These are phyloP conservation scores for Conus betulinus DNA, from an alignment of 1,140 invertebrate species.

Conservation along the genomic window DNA sequence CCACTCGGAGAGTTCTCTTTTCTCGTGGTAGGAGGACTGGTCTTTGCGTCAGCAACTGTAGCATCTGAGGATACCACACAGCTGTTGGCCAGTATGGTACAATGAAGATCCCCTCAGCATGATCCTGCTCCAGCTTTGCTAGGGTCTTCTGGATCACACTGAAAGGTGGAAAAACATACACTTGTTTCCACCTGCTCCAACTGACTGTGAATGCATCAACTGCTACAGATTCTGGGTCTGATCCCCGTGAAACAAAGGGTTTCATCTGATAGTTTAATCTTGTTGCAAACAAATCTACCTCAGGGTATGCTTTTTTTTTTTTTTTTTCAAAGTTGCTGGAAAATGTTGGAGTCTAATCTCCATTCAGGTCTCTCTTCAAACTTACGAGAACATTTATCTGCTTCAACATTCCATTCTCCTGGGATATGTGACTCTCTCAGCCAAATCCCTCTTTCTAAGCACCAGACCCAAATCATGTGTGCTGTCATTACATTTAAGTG, in stretches of 20 bases:
- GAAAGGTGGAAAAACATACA: too few relatives aligned
- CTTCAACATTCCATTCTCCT: not conserved
- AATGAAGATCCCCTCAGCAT: not conserved
- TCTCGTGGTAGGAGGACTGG: not conserved
- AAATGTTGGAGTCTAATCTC: not conserved
- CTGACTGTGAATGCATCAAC: not conserved
- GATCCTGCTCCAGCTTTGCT: too few relatives aligned
- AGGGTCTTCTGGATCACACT: too few relatives aligned
- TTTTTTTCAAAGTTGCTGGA: too few relatives aligned
- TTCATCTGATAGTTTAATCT: not conserved
- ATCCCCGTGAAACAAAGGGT: not conserved
- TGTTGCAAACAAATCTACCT: not conserved
- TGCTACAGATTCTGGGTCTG: not conserved
- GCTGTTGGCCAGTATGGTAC: not conserved
- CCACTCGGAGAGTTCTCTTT: not conserved
- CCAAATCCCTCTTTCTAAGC: not conserved
- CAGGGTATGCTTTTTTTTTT: not conserved
- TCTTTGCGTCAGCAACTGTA: not conserved
- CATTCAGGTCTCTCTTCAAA: not conserved
- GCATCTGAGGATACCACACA: slow-evolving; percentile 16
- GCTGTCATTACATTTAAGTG: too few relatives aligned
- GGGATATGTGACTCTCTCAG: not conserved
- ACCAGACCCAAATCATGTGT: too few relatives aligned
- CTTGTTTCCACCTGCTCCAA: not conserved
- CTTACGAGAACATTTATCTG: not conserved